Base-by-base conservation (phyloP, 1,140 invertebrate species). In the Ceratina australensis region DNA sequence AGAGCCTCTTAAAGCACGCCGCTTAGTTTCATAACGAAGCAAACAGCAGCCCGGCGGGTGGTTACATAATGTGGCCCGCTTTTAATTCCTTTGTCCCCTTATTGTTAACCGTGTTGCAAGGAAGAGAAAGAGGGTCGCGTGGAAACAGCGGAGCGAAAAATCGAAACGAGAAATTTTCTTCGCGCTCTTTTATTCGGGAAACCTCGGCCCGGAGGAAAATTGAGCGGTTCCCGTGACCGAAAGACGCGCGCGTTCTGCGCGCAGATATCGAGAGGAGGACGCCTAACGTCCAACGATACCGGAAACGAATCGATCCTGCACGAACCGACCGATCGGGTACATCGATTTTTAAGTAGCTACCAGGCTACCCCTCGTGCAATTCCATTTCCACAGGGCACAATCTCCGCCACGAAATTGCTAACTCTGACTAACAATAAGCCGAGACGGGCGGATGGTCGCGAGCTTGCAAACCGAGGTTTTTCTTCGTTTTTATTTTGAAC, bases 41-140 rank as follows among this genome's bases (percentile, higher is more conserved):
- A 77, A 82, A 84, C 73, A 73, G 80, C 49, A 59, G 66, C 66
- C 33, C 33, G 33, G 33, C 65, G n/a, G 64, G 59, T 54, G 84
- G 83, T 84, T 86, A 80, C 79, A 61, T 81, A 86, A 86, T 78
- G 69, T 72, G 61, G 78, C 57, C 59, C 54, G 69, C 77, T 81
- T 87, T 85, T 84, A 86, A 86, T 85, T 87, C 80, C 78, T 74
- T 67, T 75, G 72, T 79, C 78, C 49, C 65, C 54, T 68, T 63
- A 64, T 75, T 78, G 47, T 10, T 42, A 42, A 26, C 59, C 13
- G 52, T 15, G 54, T 42, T 42, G 33, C 10, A 42, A 42, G n/a
- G n/a, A 60, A 67, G 47, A 49, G 69, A 69, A 56, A 42, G 15
- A 42, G 33, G 33, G 33, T 42, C n/a, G 15, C 24, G 47, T 18